These are phyloP conservation scores for Tetragonisca angustula DNA, from an alignment of 2,888 invertebrate species.

Conservation along the genomic window DNA sequence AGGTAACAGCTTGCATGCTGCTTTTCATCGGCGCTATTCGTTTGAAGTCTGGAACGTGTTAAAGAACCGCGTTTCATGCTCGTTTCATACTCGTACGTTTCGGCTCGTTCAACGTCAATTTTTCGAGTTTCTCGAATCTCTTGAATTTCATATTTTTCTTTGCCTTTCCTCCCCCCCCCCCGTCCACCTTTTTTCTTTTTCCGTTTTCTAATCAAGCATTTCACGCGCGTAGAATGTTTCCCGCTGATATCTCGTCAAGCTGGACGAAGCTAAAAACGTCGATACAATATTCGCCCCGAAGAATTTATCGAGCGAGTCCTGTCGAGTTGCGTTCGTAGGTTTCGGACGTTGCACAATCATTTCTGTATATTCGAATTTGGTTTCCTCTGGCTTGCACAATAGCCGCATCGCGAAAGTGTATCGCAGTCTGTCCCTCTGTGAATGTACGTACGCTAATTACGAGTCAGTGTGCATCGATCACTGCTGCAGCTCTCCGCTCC, in stretches of 20 bases:
- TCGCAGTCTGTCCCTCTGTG: background rate
- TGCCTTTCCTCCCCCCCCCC: no score
- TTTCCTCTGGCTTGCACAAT: constrained; percentile 20
- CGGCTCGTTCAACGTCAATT: background rate
- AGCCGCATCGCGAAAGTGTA: constrained; percentile 16
- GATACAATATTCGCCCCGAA: background rate
- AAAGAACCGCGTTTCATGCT: background rate
- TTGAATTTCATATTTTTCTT: background rate
- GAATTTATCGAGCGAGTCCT: background rate
- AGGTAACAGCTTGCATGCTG: background rate
- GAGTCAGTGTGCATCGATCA: constrained; percentile 66
- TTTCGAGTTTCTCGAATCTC: background rate
- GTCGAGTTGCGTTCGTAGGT: background rate
- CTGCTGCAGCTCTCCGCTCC: constrained; percentile 43
- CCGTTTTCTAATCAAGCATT: background rate
- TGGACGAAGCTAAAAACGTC: background rate
- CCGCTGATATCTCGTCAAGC: background rate
- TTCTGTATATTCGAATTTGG: constrained; percentile 26
- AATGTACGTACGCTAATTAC: constrained; percentile 46
- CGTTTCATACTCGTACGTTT: background rate
- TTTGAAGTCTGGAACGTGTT: background rate
- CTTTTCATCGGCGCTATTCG: background rate
- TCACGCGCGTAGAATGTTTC: background rate
- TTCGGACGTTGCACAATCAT: constrained; percentile 7
- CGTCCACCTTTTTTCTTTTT: no score